Evolutionary conservation across 2,797 vertebrate species (phyloP).

Genomic region (Silurus aristotelis): DNA sequence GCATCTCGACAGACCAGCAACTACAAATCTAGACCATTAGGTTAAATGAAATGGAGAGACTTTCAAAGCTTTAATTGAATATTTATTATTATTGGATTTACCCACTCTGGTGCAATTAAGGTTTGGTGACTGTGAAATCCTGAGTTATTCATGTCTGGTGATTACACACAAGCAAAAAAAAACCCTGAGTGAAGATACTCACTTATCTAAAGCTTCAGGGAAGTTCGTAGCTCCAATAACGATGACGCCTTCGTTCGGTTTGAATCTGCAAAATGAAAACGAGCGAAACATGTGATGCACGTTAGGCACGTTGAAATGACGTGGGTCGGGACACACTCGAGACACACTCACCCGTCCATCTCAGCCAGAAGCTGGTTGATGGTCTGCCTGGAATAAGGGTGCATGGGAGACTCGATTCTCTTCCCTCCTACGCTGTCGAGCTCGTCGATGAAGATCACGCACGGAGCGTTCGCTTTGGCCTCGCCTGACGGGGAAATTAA

Average conservation of each 20-base stretch:
- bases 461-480: constrained; percentile 93
- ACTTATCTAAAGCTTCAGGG: constrained; percentile 97
- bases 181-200: constrained; percentile 62
- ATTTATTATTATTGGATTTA: background rate
- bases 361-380: constrained; percentile 98
- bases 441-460: constrained; percentile 98
- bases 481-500: constrained; percentile 76
- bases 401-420: constrained; percentile 98
- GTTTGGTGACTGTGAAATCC: too few species aligned
- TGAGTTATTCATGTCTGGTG: background rate
- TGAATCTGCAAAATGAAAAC: constrained; percentile 79
- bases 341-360: constrained; percentile 90
- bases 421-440: constrained; percentile 98
- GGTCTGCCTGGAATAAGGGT: constrained; percentile 97
- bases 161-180: background rate
- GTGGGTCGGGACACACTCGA: background rate
- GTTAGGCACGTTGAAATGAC: background rate
- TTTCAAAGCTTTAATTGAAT: background rate
- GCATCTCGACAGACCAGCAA: background rate
- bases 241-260: constrained; percentile 96
- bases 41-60: background rate
- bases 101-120: background rate
- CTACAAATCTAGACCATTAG: background rate
- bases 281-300: background rate
- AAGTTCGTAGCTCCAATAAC: constrained; percentile 98